Evolutionary conservation across 1,140 invertebrate species (phyloP).

Genomic region (Drosophila navojoa): DNA sequence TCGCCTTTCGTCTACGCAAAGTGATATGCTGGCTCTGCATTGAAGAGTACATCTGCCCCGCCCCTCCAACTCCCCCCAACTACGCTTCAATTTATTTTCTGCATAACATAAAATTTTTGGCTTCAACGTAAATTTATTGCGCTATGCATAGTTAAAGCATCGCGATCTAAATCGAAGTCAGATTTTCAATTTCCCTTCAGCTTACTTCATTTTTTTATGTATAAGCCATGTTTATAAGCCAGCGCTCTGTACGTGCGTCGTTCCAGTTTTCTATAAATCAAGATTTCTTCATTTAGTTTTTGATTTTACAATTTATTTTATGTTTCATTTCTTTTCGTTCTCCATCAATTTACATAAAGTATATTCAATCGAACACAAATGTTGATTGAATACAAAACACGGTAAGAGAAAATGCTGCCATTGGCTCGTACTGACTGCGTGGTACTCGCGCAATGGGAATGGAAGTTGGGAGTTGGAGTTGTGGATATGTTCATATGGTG

Average conservation of each 20-base stretch:
- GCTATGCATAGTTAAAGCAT: constrained; percentile 36
- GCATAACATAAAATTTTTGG: constrained; percentile 64
- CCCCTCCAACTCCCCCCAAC: constrained; percentile 19
- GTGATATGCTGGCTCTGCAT: constrained; percentile 59
- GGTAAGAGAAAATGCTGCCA: too few relatives aligned
- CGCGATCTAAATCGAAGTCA: constrained; percentile 10
- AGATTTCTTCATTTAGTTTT: constrained; percentile 12
- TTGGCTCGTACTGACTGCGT: too few relatives aligned
- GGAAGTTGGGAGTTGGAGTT: too few relatives aligned
- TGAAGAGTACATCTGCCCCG: background rate
- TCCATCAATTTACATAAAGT: constrained; percentile 27
- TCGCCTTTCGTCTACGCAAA: constrained; percentile 76
- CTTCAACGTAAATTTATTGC: constrained; percentile 51
- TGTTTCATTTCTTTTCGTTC: background rate
- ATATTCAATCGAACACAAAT: constrained; percentile 19
- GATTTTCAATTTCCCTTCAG: background rate
- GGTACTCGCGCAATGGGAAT: too few relatives aligned
- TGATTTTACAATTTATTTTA: background rate
- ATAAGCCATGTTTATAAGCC: too few relatives aligned
- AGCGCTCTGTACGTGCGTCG: too few relatives aligned
- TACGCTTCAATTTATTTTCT: constrained; percentile 76
- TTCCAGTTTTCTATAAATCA: background rate
- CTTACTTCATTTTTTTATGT: background rate
- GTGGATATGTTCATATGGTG: too few relatives aligned
- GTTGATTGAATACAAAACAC: constrained; percentile 25